A percentile compares a stretch with the other conserved stretches of the same genome.
Evolutionary conservation across 2,888 invertebrate genomes (phyloP).

Genomic region (Cryptosula pallasiana): DNA sequence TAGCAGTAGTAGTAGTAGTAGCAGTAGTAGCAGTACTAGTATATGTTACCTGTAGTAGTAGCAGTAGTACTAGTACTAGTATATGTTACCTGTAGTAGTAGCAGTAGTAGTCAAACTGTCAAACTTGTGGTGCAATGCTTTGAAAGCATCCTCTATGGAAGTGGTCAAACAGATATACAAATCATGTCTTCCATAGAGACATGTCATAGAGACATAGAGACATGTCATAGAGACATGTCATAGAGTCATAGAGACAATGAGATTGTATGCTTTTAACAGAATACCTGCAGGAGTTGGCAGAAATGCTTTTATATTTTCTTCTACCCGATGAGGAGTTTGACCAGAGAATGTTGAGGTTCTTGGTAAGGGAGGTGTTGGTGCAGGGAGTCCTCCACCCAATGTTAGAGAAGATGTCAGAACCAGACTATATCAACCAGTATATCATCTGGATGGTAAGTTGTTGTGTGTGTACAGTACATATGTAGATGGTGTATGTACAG

Average conservation of each 20-base stretch:
- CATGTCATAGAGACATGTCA: too few relatives aligned
- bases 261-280: conserved; percentile 55
- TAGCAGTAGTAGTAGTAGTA: conserved; percentile 22
- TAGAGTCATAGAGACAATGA: not conserved
- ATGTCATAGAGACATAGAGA: too few relatives aligned
- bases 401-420: conserved; percentile 72
- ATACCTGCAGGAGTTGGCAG: conserved; percentile 73
- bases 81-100: too few relatives aligned
- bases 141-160: too few relatives aligned
- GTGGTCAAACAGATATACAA: too few relatives aligned
- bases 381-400: conserved; percentile 68
- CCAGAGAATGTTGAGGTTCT: conserved; percentile 71
- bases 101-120: too few relatives aligned
- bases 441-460: conserved; percentile 76
- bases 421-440: conserved; percentile 84
- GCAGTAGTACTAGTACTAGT: too few relatives aligned
- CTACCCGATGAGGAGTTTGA: conserved; percentile 78
- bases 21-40: too few relatives aligned
- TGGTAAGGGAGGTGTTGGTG: conserved; percentile 66
- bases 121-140: too few relatives aligned
- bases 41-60: too few relatives aligned
- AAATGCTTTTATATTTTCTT: conserved; percentile 74
- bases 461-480: not conserved
- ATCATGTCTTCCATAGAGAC: too few relatives aligned
- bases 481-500: not conserved